Base-by-base conservation (phyloP, 2,113 vertebrate species). In the Myrmecobius fasciatus region DNA sequence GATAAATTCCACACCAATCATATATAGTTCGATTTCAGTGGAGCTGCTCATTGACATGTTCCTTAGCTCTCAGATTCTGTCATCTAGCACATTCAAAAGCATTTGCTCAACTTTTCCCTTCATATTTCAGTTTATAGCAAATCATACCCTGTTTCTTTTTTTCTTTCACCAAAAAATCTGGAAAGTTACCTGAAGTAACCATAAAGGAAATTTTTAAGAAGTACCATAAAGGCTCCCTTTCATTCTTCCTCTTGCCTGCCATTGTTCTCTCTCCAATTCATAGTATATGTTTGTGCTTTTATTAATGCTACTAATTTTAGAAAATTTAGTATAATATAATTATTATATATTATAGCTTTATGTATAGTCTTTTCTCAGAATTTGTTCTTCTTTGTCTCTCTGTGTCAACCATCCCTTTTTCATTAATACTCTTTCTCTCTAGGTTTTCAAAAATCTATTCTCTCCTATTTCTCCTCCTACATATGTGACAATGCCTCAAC, bases 91-190 rank as follows among this genome's bases (percentile, higher is more conserved):
- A 83, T 83, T 20, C 67, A 83, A 43, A 83, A 20, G 36, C 22
- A 43, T 83, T 83, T 43, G 67, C 20, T 43, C n/a, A 24, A 43
- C 67, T 83, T 83, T 83, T 4, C 3, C 11, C 47, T 9, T 2
- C 0, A 3, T 43, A 83, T 83, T 20, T 83, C 67, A n/a, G 20
- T 20, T 52, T 52, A 17, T 36, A 14, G 25, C 52, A 89, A 91
- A 25, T 11, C 5, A 53, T 31, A 52, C 0, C 0, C 0, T 56
- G 51, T 94, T 91, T 90, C 94, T 47, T 5, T 95, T 89, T 94
- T 91, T 75, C 52, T 26, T 95, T 83, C 60, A 67, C 36, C 92
- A 51, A 92, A 94, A 96, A 67, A 75, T n/a, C 53, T 93, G 67
- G 25, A 88, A 53, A 49, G 26, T 49, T 53, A 94, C 91, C 28